Evolutionary conservation across 1,140 invertebrate genomes (phyloP), one percentile per base, ranked within the genome.

Genomic region (Camponotus pennsylvanicus): DNA sequence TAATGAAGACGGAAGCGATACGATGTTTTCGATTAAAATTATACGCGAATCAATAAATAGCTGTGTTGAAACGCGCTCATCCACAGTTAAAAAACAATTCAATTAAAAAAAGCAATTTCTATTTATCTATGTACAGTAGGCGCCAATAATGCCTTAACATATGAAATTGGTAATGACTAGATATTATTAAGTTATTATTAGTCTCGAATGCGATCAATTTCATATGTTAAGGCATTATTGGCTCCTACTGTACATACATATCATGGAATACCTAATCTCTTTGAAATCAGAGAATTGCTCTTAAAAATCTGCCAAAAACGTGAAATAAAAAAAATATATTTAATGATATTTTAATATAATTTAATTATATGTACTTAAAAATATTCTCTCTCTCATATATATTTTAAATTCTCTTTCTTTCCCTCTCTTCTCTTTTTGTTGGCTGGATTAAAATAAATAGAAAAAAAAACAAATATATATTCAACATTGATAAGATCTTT

Each of bases 11-110:
- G 21, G 18, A 70, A 80, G 3, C 8, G 34, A 18, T 55, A 11
- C 21, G 40, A 42, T 49, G 42, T 78, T 78, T 6, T 64, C 34
- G 34, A 18, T 42, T 57, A 55, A 77, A 34, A 79, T 18, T 18
- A 8, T 11, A 27, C 2, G 21, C 40, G 6, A 18, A 55, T 27
- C 3, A 40, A 55, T 55, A 13, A 15, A n/a, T 21, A n/a, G 64
- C n/a, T 5, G 13, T 37, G 5, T 61, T 61, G 13, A 27, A 76
- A 2, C 5, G 37, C 0, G 21, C 2, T 52, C 49, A 13, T 27
- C 3, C 3, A 8, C 21, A 21, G 5, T 27, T 7, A 71, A 34
- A 52, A 49, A 70, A 8, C 15, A 32, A 32, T 32, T 52, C 5
- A 52, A 52, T 71, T 71, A 32, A 11, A 34, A 71, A 61, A 32